Evolutionary conservation across 2,888 invertebrate genomes (phyloP), one percentile per base, ranked within the genome.

Genomic region (Leptinotarsa tumamoca): DNA sequence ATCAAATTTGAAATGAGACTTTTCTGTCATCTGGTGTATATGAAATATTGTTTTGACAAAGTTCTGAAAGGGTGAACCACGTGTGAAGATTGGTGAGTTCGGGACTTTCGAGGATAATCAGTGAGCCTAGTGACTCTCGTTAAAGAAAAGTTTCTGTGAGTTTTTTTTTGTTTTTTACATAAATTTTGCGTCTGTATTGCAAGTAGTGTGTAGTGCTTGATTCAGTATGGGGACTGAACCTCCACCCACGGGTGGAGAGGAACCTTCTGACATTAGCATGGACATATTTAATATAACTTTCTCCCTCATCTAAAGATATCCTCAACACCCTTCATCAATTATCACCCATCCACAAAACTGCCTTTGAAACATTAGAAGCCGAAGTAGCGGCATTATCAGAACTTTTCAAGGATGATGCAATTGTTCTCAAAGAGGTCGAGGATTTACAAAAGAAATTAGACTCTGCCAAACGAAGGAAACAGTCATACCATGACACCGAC

Each of bases 401-500:
- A 14, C 17, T 17, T 17, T 51, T 51, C 14, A 51, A 18, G 4
- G 18, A 18, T 56, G 56, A 56, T 56, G 4, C 56, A n/a, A 5
- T n/a, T 18, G 18, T 56, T n/a, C 56, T 56, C 56, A 56, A 56
- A 56, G 56, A 56, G n/a, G 10, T 56, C 18, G 56, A 56, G 21
- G 56, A 56, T 4, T 56, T 21, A n/a, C 56, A 56, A 56, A 56
- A 56, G 18, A 56, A 56, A 56, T 7, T 56, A 56, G 56, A 56
- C 18, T 56, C 17, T 52, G 56, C 56, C 4, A 56, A 56, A 18
- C 18, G 4, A n/a, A 56, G 4, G 56, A n/a, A 56, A 18, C 17
- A n/a, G 18, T 56, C 18, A n/a, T 54, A 54, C n/a, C n/a, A 56
- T 56, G 56, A 56, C 56, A 56, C 56, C 56, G 56, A 56, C 10